Evolutionary conservation across 2,888 invertebrate genomes (phyloP).

Genomic region (Aphodius granarius): DNA sequence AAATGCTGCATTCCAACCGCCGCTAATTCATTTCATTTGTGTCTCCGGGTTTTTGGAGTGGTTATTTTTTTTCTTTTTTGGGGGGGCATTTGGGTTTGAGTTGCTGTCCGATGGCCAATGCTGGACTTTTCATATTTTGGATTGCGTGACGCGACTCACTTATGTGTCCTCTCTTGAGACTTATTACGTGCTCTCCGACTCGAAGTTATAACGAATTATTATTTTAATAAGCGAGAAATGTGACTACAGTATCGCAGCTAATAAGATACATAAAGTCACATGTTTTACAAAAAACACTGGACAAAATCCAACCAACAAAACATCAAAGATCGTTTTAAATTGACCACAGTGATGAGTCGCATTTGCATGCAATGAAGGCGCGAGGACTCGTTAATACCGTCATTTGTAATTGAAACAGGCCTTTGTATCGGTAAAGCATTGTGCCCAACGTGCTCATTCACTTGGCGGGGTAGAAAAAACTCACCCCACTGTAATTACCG

Average conservation of each 20-base stretch:
- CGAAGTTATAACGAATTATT: neutral
- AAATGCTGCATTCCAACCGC: constrained; percentile 40
- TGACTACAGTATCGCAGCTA: no score
- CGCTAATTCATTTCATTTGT: constrained; percentile 33
- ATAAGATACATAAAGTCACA: no score
- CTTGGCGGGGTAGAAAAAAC: constrained; percentile 36
- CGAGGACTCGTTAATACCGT: constrained; percentile 46
- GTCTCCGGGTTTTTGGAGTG: constrained; percentile 18
- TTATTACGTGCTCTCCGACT: neutral
- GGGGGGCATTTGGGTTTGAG: neutral
- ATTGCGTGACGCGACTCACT: constrained; percentile 20
- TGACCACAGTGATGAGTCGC: neutral
- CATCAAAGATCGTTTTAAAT: neutral
- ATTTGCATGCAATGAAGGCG: constrained; percentile 35
- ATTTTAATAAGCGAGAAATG: neutral
- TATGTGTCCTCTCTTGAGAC: neutral
- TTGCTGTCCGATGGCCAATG: constrained; percentile 7
- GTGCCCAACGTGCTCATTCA: neutral
- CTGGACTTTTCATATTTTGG: constrained; percentile 1
- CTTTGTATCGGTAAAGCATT: constrained; percentile 32
- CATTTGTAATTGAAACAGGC: constrained; percentile 50
- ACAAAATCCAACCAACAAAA: no score
- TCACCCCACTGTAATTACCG: constrained; percentile 47
- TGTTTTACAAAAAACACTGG: no score
- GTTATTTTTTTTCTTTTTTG: no score